Conservation (phyloP, 2,888 invertebrate genomes). For the Mantis religiosa region DNA sequence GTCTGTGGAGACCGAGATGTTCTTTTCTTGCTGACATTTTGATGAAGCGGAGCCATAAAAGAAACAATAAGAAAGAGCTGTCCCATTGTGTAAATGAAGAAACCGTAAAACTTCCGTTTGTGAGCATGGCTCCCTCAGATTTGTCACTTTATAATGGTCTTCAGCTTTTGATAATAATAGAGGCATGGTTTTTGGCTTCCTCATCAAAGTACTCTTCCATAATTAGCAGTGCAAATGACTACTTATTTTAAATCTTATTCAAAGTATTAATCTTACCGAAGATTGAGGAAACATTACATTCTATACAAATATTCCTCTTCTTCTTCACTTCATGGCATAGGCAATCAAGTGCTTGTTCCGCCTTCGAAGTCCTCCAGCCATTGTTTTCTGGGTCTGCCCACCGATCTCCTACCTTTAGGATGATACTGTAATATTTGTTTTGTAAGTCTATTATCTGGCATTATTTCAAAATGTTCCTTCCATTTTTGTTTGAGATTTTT, state of each 20-base stretch:
- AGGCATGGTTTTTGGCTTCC: background rate
- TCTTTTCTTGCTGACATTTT: background rate
- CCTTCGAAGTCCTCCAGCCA: no score
- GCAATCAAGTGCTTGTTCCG: no score
- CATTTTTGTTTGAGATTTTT: no score
- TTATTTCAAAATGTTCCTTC: no score
- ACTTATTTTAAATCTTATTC: background rate
- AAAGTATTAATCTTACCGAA: no score
- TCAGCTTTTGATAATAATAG: background rate
- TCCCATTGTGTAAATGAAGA: background rate
- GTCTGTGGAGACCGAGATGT: background rate
- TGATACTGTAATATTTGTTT: no score
- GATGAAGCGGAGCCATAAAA: background rate
- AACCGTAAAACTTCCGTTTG: background rate
- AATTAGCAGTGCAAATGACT: background rate
- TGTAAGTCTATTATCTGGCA: no score
- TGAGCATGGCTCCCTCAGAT: background rate
- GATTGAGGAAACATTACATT: no score
- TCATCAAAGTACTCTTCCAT: background rate
- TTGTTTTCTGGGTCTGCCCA: no score
- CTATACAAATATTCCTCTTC: no score
- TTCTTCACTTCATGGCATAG: no score
- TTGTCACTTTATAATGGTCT: background rate
- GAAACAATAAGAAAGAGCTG: background rate
- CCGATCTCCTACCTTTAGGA: no score